Evolutionary conservation across 2,797 vertebrate genomes (phyloP).

Genomic region (Thripadectes ignobilis): DNA sequence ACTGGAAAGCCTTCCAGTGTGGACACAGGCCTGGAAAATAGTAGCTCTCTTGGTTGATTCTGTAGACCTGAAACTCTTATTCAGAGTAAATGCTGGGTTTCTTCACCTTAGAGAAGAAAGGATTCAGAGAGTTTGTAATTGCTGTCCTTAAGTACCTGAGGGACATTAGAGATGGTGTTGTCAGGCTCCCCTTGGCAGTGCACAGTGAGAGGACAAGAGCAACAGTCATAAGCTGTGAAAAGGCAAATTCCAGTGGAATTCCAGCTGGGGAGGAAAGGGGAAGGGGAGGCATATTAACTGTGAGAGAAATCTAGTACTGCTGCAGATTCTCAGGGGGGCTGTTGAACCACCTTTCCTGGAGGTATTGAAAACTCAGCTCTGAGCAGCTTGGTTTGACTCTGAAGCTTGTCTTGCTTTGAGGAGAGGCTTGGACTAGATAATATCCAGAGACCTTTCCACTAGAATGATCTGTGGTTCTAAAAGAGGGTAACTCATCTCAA

Average conservation of each 20-base stretch:
- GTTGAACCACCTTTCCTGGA: background rate
- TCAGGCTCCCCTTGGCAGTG: background rate
- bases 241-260: background rate
- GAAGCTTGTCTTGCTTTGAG: background rate
- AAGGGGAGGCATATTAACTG: accelerated
- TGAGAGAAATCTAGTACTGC: background rate
- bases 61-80: background rate
- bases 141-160: background rate
- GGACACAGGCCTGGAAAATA: background rate
- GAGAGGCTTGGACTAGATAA: background rate
- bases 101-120: background rate
- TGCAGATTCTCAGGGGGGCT: background rate
- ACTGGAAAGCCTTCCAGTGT: background rate
- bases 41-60: background rate
- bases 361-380: background rate
- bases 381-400: background rate
- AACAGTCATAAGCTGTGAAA: background rate
- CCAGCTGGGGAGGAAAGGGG: no score
- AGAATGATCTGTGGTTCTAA: background rate
- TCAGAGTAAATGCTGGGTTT: background rate
- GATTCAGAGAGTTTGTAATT: background rate
- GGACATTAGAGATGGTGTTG: background rate
- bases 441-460: background rate
- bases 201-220: background rate
- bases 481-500: background rate